These are phyloP conservation scores for Anguilla pacifica DNA, from an alignment of 2,797 vertebrate genomes.

Conservation along the genomic window DNA sequence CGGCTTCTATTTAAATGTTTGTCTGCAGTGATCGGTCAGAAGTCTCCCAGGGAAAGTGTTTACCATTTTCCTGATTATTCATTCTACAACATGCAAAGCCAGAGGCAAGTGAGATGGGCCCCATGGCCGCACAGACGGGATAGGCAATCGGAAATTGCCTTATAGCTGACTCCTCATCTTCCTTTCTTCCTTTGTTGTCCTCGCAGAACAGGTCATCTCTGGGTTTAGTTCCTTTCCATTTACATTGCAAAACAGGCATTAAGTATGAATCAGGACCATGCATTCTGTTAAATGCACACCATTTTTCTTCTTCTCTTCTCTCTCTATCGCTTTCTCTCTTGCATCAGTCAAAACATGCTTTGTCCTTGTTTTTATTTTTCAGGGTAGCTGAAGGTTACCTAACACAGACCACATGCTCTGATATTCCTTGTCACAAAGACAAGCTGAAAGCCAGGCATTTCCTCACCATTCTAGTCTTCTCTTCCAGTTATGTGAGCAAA, in stretches of 20 bases:
- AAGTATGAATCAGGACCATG: not conserved
- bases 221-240: conserved; percentile 17
- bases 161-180: conserved; percentile 7
- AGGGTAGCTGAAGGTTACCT: conserved; percentile 1
- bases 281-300: not conserved
- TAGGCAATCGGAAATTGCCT: conserved; percentile 7
- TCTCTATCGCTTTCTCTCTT: not conserved
- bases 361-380: not conserved
- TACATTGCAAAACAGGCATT: conserved; percentile 14
- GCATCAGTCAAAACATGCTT: not conserved
- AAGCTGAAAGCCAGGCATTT: not conserved
- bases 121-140: not conserved
- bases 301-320: not conserved
- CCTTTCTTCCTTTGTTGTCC: not conserved
- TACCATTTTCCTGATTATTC: not conserved
- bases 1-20: not conserved
- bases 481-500: not conserved
- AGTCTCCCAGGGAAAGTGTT: not conserved
- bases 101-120: not conserved
- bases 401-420: not conserved
- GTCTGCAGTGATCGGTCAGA: not conserved
- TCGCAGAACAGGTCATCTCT: not conserved
- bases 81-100: not conserved
- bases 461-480: not conserved
- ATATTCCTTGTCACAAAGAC: not conserved